These are phyloP conservation scores for Cheilosia grossa DNA, from an alignment of 2,888 invertebrate genomes.

Conservation along the genomic window DNA sequence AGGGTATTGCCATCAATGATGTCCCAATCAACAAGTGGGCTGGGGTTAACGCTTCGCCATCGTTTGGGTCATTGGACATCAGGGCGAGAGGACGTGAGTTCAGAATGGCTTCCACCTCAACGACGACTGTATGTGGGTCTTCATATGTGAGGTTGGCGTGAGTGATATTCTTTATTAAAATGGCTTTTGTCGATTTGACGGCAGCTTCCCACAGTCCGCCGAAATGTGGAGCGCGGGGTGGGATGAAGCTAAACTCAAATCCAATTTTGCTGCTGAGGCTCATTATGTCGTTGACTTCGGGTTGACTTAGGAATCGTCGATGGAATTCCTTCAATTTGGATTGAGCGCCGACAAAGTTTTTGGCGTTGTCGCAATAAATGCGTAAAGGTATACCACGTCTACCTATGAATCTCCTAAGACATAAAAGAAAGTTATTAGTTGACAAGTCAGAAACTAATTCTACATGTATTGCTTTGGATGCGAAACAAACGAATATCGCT, in stretches of 20 bases:
- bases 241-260: neutral
- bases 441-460: constrained; percentile 33
- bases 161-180: neutral
- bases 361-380: too few relatives aligned
- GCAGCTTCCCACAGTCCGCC: constrained; percentile 5
- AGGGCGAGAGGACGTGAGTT: too few relatives aligned
- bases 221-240: constrained; percentile 8
- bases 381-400: too few relatives aligned
- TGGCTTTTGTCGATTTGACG: neutral
- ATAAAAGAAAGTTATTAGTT: constrained; percentile 18
- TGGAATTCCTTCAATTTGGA: neutral
- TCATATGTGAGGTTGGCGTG: too few relatives aligned
- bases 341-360: constrained; percentile 3
- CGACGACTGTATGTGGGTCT: too few relatives aligned
- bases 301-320: neutral
- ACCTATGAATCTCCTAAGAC: too few relatives aligned
- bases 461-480: constrained; percentile 10
- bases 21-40: neutral
- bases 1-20: constrained; percentile 19
- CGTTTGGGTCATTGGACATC: neutral
- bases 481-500: constrained; percentile 34
- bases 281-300: neutral
- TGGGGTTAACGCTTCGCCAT: neutral
- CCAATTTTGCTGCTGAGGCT: neutral
- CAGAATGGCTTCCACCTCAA: too few relatives aligned